Conservation (phyloP, 2,797 vertebrate species). For the Epinephelus malabaricus region DNA sequence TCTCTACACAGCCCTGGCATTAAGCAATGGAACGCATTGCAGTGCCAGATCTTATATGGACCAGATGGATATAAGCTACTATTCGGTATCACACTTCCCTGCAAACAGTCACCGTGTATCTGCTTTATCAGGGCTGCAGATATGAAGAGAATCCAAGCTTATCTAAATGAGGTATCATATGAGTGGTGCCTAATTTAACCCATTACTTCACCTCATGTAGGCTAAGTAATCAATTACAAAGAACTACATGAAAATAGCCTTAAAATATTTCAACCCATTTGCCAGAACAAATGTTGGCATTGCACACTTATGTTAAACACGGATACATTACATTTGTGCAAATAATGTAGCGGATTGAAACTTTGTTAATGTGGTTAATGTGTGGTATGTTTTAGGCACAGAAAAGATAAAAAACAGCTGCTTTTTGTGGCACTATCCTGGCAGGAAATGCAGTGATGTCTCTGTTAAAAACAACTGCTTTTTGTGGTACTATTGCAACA, state of each 20-base stretch:
- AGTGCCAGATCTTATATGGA: slow-evolving; percentile 60
- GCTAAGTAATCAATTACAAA: background rate
- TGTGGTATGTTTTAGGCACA: too few relatives aligned
- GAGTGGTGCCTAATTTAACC: background rate
- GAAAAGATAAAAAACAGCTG: too few relatives aligned
- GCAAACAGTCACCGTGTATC: background rate
- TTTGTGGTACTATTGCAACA: too few relatives aligned
- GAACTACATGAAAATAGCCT: background rate
- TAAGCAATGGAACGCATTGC: slow-evolving; percentile 39
- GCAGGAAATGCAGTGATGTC: too few relatives aligned
- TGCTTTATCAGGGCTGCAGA: slow-evolving; percentile 16
- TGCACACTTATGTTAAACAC: too few relatives aligned
- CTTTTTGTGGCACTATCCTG: too few relatives aligned
- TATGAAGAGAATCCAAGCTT: slow-evolving; percentile 12
- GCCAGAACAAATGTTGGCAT: too few relatives aligned
- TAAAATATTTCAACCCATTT: slow-evolving; percentile 6
- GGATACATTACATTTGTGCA: too few relatives aligned
- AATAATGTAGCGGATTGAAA: too few relatives aligned
- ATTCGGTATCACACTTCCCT: slow-evolving; percentile 24
- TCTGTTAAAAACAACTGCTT: too few relatives aligned
- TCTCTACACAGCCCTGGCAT: slow-evolving; percentile 45
- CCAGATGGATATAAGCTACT: slow-evolving; percentile 55
- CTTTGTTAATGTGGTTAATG: too few relatives aligned
- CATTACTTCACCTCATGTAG: background rate
- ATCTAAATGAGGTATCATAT: slow-evolving; percentile 16